These are phyloP conservation scores for Brachypalpus laphriformis DNA, from an alignment of 2,888 invertebrate genomes.

Conservation along the genomic window DNA sequence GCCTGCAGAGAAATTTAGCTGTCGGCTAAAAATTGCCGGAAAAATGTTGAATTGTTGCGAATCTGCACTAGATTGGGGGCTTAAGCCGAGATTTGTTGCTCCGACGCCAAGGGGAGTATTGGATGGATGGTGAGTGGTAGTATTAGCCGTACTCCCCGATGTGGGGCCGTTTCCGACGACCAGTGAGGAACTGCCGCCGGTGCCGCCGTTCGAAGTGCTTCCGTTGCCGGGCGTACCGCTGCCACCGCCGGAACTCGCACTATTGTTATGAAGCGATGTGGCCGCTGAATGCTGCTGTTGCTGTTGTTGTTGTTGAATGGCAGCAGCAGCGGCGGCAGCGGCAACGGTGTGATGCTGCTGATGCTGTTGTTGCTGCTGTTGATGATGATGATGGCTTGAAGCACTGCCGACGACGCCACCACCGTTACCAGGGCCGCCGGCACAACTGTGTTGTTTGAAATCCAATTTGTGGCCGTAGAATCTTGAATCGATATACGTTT, in stretches of 20 bases:
- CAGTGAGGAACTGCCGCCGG: slow-evolving; percentile 77
- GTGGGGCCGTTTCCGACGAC: slow-evolving; percentile 81
- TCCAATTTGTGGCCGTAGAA: slow-evolving; percentile 90
- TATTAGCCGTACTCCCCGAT: slow-evolving; percentile 77
- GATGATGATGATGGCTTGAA: slow-evolving; percentile 74
- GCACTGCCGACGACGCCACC: slow-evolving; percentile 84
- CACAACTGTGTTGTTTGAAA: slow-evolving; percentile 92
- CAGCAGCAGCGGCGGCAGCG: slow-evolving; percentile 74
- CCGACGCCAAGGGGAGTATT: slow-evolving; percentile 77
- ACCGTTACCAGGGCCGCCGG: slow-evolving; percentile 86
- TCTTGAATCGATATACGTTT: slow-evolving; percentile 82
- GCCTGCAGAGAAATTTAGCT: slow-evolving; percentile 90
- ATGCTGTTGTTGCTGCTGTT: slow-evolving; percentile 77
- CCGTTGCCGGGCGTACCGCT: slow-evolving; percentile 74
- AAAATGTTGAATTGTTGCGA: slow-evolving; percentile 94
- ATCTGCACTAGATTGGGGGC: slow-evolving; percentile 82
- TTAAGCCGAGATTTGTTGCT: slow-evolving; percentile 81
- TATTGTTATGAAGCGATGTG: slow-evolving; percentile 54
- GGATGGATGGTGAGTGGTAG: slow-evolving; percentile 75
- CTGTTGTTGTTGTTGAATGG: slow-evolving; percentile 83
- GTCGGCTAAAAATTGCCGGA: slow-evolving; percentile 94
- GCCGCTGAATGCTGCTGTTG: slow-evolving; percentile 76
- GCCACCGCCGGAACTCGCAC: slow-evolving; percentile 55
- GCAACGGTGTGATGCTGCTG: slow-evolving; percentile 64
- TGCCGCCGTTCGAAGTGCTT: slow-evolving; percentile 60